phyloP scores from a whole-genome alignment of 1,140 invertebrate genomes.

The Leptonema lineaticorne region DNA sequence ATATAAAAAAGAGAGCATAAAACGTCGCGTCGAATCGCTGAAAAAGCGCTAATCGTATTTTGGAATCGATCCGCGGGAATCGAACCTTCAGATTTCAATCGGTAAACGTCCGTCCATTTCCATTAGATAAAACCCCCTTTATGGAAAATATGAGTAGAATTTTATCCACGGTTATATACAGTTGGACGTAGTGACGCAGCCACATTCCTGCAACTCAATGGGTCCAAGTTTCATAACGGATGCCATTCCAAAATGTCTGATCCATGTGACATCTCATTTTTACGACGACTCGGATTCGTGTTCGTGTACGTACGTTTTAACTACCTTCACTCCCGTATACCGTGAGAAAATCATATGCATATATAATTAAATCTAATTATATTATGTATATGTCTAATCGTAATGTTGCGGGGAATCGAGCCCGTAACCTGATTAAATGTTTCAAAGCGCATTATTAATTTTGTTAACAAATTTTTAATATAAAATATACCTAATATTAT shows the following conservation, averaged over 20 bases:
- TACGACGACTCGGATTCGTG: slow-evolving; percentile 16
- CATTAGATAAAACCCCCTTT: not conserved
- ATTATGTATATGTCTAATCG: too few species aligned
- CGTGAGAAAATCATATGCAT: slow-evolving; percentile 13
- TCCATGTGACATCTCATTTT: slow-evolving; percentile 32
- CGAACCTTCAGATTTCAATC: slow-evolving; percentile 8
- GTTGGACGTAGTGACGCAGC: slow-evolving; percentile 26
- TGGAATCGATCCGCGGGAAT: slow-evolving; percentile 19
- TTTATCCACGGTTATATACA: slow-evolving; percentile 11
- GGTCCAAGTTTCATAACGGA: slow-evolving; percentile 32
- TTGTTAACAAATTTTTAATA: too few species aligned
- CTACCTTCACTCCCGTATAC: not conserved
- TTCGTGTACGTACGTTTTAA: not conserved
- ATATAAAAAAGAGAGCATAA: too few species aligned
- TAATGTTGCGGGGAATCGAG: too few species aligned
- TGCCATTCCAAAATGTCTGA: slow-evolving; percentile 30
- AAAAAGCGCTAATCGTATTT: not conserved
- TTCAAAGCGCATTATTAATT: too few species aligned
- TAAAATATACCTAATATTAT: too few species aligned
- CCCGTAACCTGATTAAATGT: too few species aligned
- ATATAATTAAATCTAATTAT: too few species aligned
- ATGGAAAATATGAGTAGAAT: slow-evolving; percentile 26
- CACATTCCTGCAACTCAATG: slow-evolving; percentile 30
- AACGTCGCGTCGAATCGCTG: not conserved
- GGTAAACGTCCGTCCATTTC: not conserved